phyloP scores from a whole-genome alignment of 2,888 invertebrate genomes.

The Tiliacea citrago region DNA sequence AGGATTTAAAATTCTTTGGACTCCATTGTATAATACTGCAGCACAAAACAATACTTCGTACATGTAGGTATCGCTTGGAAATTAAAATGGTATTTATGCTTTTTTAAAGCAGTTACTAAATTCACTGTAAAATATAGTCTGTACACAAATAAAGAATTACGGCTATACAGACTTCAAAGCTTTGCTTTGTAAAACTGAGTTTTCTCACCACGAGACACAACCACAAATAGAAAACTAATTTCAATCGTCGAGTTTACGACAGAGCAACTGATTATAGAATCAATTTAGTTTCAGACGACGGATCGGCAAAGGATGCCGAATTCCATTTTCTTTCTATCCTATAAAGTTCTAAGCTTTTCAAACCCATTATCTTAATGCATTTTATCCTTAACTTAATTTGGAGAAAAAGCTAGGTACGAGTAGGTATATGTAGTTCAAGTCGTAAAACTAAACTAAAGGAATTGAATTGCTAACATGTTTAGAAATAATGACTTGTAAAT shows the following conservation, averaged over 20 bases:
- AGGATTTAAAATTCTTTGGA: neutral
- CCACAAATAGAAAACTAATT: conserved; percentile 2
- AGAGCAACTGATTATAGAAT: neutral
- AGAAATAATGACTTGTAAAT: conserved; percentile 2
- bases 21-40: neutral
- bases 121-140: neutral
- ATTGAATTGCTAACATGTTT: conserved; percentile 27
- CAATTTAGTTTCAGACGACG: conserved; percentile 8
- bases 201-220: neutral
- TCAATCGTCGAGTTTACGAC: conserved; percentile 16
- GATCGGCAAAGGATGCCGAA: conserved; percentile 16
- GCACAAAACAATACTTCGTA: neutral
- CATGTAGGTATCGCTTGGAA: neutral
- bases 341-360: conserved; percentile 1
- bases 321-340: conserved; percentile 1
- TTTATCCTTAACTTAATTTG: neutral
- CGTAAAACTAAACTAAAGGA: conserved; percentile 35
- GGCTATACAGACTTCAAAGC: neutral
- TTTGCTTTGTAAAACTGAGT: neutral
- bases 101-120: neutral
- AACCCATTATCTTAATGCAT: conserved; percentile 7
- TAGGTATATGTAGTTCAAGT: neutral
- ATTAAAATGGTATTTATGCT: too few relatives aligned
- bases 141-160: neutral
- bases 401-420: neutral